Base-by-base conservation (phyloP, 2,888 invertebrate species). In the Thera obeliscata region DNA sequence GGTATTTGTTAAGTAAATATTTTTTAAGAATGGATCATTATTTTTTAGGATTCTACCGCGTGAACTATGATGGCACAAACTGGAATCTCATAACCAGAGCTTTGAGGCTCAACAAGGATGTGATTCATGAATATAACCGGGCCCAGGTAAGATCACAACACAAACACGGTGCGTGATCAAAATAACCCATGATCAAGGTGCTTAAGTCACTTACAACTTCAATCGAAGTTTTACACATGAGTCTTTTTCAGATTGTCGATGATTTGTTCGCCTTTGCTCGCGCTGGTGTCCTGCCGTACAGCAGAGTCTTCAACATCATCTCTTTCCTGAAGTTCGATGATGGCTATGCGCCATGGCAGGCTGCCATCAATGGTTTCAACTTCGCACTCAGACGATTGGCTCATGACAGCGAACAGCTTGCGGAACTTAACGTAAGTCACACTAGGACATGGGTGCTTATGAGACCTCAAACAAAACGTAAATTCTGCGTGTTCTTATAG, bases 341-440 rank as follows among this genome's bases (percentile, higher is more conserved):
- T 3, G 94, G 95, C 62, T 96, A 96, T 72, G 91, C 96, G 33
- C 96, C 97, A 0, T 97, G 97, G 95, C 89, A 93, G 52, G 89
- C 95, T 0, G 96, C 96, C 2, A 87, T 96, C 8, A 83, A 84
- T 62, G 94, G 94, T 11, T 88, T 94, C 57, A 86, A 87, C 66
- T 94, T 86, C 63, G 79, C 92, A 33, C 78, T 89, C 2, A 86
- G 90, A 56, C 85, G 90, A 69, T 77, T 94, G 60, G 92, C 94
- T n/a, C 87, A 90, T 64, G 86, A 91, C 57, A 63, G 73, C 5
- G 59, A 70, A 0, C 80, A 81, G 56, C 75, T 85, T 2, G 49
- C 78, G 22, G 75, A 76, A 48, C 74, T 93, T 5, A 69, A 85
- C 71, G 94, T 94, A 76, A 75, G 69, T 67, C 35, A 6, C 6